These are phyloP conservation scores for Halcyon malimbica DNA, from an alignment of 2,113 vertebrate genomes.

Conservation along the genomic window DNA sequence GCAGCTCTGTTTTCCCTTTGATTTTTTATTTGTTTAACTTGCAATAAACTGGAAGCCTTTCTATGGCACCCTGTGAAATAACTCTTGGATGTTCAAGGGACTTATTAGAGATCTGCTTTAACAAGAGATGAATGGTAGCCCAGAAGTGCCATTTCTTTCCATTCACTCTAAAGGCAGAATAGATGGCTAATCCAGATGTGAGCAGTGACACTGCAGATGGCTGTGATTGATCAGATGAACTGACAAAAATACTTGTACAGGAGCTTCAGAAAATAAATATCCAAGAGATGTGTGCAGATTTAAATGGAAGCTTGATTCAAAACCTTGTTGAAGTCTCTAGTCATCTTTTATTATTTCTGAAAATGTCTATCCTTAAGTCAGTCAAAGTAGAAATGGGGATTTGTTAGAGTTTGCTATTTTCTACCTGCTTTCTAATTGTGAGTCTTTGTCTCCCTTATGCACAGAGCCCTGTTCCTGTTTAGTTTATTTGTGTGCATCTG, in stretches of 20 bases:
- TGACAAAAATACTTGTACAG: background rate
- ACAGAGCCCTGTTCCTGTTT: accelerated
- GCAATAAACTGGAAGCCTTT: background rate
- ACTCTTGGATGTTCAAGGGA: background rate
- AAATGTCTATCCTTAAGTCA: background rate
- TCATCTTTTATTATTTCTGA: background rate
- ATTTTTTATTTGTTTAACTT: background rate
- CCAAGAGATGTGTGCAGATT: background rate
- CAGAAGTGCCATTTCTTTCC: background rate
- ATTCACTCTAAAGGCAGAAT: background rate
- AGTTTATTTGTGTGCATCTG: background rate
- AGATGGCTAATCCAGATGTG: background rate
- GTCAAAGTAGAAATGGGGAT: background rate
- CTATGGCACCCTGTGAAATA: background rate
- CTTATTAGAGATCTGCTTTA: background rate
- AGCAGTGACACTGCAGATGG: background rate
- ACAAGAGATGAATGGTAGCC: background rate
- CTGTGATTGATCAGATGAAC: background rate
- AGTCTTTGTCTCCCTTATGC: background rate
- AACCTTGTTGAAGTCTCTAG: background rate
- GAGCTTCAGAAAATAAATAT: background rate
- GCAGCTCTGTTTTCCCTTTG: background rate
- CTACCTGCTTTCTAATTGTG: background rate
- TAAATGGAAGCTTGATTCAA: background rate
- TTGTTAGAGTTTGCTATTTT: background rate